Conservation (phyloP, 2,797 vertebrate genomes). For the Muraenolepis orangiensis region DNA sequence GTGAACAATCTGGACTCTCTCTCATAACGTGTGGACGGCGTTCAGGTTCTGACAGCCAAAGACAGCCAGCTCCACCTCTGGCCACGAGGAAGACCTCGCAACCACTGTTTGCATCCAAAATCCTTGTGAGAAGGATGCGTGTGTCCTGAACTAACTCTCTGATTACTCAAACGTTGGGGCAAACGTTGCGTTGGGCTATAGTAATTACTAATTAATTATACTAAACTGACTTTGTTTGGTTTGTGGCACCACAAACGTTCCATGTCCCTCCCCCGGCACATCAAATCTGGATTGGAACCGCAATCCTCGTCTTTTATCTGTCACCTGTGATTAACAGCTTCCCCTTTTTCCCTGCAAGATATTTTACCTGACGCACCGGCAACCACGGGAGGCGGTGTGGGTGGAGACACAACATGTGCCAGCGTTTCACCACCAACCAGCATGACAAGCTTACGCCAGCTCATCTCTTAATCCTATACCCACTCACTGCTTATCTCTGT, state of each 20-base stretch:
- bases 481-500: neutral
- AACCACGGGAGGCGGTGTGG: too few relatives aligned
- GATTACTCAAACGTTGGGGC: too few relatives aligned
- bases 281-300: neutral
- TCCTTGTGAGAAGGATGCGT: too few relatives aligned
- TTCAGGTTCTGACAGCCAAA: constrained; percentile 3
- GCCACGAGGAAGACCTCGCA: neutral
- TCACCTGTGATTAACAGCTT: neutral
- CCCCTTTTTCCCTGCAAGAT: neutral
- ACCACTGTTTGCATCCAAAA: too few relatives aligned
- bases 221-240: neutral
- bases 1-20: constrained; percentile 1
- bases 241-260: neutral
- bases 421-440: neutral
- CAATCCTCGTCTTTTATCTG: neutral
- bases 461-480: neutral
- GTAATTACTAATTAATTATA: too few relatives aligned
- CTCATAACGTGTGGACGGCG: constrained; percentile 6
- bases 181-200: too few relatives aligned
- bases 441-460: neutral
- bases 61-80: neutral
- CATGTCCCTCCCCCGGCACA: neutral
- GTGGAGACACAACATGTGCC: neutral
- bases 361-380: neutral
- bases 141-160: too few relatives aligned